Evolutionary conservation across 2,113 vertebrate species (phyloP).

Genomic region (Poeciliopsis occidentalis): DNA sequence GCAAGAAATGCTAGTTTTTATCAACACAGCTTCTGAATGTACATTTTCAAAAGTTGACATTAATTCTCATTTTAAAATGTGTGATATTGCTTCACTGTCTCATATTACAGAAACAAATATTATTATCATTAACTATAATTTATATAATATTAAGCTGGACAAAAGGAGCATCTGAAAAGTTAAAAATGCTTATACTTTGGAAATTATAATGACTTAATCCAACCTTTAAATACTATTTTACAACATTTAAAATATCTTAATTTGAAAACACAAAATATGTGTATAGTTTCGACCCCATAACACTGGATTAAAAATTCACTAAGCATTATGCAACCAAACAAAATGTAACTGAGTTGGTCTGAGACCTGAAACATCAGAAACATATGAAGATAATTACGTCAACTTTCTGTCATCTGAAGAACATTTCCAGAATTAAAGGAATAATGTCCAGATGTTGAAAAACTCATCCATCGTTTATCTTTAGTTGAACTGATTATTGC

Average conservation of each 20-base stretch:
- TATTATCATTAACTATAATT: background rate
- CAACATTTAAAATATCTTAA: background rate
- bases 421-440: no score
- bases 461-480: no score
- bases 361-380: no score
- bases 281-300: background rate
- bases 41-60: background rate
- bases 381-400: no score
- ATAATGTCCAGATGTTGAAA: no score
- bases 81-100: background rate
- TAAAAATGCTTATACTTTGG: background rate
- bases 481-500: no score
- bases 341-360: background rate
- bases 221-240: background rate
- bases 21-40: background rate
- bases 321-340: background rate
- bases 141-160: background rate
- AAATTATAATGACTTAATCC: no score
- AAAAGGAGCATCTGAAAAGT: background rate
- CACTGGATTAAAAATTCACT: background rate
- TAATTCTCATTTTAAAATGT: background rate
- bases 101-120: background rate
- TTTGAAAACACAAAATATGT: background rate
- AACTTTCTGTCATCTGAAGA: no score
- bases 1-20: background rate